These are phyloP conservation scores for Bujurquina vittata DNA, from an alignment of 2,113 vertebrate genomes.

Conservation along the genomic window DNA sequence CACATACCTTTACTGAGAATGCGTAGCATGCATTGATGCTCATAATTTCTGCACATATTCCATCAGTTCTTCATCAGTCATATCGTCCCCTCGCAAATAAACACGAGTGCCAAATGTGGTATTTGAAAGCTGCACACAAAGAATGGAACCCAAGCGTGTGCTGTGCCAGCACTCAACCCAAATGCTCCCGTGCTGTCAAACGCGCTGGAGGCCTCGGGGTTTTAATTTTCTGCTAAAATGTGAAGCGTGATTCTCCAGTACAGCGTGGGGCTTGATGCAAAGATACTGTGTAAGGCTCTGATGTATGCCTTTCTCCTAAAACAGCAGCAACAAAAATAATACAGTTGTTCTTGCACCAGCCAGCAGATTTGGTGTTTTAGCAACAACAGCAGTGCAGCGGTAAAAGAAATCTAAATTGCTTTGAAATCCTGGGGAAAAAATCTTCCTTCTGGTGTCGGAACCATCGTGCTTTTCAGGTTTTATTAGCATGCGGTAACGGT, in stretches of 20 bases:
- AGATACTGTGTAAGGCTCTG: fast-evolving
- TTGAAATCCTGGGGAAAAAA: not conserved
- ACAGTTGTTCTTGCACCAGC: not conserved
- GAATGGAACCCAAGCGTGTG: not conserved
- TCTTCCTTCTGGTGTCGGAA: not conserved
- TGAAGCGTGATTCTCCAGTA: not conserved
- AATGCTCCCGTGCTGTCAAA: not conserved
- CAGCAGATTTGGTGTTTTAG: not conserved
- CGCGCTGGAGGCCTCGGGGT: not conserved
- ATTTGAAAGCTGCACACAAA: not conserved
- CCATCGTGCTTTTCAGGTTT: not conserved
- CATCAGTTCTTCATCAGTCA: not conserved
- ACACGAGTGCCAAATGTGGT: not conserved
- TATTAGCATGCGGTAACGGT: not conserved
- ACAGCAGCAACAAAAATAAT: not conserved
- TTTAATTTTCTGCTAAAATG: not conserved
- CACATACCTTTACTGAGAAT: not conserved
- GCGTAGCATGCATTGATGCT: not conserved
- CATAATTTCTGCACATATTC: not conserved
- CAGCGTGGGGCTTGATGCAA: not conserved
- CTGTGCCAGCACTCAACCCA: not conserved
- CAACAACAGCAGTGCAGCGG: not conserved
- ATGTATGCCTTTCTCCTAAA: not conserved
- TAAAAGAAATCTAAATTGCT: not conserved
- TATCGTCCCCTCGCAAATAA: not conserved